Conservation (phyloP, 2,888 invertebrate species). For the Fissipunctia ypsillon region DNA sequence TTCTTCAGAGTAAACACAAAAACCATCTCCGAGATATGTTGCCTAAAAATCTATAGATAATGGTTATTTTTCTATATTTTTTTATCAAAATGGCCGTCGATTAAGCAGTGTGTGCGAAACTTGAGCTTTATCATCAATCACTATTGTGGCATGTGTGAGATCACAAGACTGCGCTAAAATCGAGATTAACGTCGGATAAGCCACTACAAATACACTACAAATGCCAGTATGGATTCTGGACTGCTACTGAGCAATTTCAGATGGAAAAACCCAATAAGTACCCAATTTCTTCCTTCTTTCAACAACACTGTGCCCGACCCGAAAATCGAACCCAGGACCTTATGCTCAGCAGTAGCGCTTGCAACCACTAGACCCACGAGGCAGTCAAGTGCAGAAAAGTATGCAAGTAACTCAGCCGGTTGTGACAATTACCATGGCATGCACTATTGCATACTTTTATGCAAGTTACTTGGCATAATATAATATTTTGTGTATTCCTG, state of each 20-base stretch:
- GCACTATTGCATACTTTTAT: no score
- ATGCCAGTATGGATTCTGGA: background rate
- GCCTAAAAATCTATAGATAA: background rate
- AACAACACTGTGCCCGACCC: background rate
- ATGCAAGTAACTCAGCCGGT: background rate
- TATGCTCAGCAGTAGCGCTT: background rate
- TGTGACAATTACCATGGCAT: background rate
- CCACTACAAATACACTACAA: background rate
- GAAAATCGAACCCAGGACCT: background rate
- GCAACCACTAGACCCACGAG: background rate
- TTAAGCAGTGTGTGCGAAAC: constrained; percentile 43
- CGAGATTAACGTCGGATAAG: constrained; percentile 1
- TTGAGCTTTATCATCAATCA: constrained; percentile 52
- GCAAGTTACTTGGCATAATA: no score
- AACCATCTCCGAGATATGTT: constrained; percentile 12
- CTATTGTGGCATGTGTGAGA: constrained; percentile 27
- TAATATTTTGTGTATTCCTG: no score
- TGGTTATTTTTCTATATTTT: constrained; percentile 23
- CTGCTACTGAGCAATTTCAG: background rate
- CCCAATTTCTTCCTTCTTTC: no score
- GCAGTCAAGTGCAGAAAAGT: background rate
- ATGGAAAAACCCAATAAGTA: background rate
- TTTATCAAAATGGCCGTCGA: constrained; percentile 31
- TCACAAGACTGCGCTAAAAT: background rate
- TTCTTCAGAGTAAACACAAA: constrained; percentile 20